phyloP scores from a whole-genome alignment of 2,113 vertebrate genomes.

The Brachyhypopomus occidentalis region DNA sequence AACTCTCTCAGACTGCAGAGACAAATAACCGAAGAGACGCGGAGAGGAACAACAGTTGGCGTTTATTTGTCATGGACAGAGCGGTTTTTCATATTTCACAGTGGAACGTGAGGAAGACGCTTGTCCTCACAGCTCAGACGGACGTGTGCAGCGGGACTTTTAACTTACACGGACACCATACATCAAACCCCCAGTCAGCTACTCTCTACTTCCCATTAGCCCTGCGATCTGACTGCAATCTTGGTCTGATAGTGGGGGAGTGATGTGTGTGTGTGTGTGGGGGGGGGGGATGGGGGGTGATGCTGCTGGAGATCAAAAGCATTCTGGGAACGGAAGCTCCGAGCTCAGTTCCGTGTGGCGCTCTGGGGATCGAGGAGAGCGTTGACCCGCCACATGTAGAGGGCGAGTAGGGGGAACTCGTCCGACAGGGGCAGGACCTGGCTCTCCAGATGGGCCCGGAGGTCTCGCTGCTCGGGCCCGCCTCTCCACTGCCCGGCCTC shows the following conservation, averaged over 20 bases:
- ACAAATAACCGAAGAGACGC: neutral
- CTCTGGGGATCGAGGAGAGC: constrained; percentile 69
- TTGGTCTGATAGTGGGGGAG: too few relatives aligned
- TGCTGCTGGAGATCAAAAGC: too few relatives aligned
- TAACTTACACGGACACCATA: neutral
- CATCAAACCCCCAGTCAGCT: neutral
- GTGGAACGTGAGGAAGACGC: neutral
- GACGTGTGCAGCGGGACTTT: neutral
- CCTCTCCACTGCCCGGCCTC: constrained; percentile 50
- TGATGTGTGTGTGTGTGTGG: too few relatives aligned
- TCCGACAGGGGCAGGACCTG: constrained; percentile 77
- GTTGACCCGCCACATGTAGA: constrained; percentile 83
- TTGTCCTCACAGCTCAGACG: neutral
- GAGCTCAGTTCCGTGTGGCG: constrained; percentile 38
- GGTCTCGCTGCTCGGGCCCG: constrained; percentile 57
- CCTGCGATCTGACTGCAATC: neutral
- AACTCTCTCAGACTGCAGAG: neutral
- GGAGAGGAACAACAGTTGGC: neutral
- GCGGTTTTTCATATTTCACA: neutral
- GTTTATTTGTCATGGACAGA: neutral
- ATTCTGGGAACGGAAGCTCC: too few relatives aligned
- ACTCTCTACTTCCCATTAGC: neutral
- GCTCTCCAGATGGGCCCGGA: constrained; percentile 76
- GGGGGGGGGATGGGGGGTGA: neutral
- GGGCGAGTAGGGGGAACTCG: constrained; percentile 84